These are phyloP conservation scores for Amblyteles armatorius DNA, from an alignment of 2,888 invertebrate genomes.

Conservation along the genomic window DNA sequence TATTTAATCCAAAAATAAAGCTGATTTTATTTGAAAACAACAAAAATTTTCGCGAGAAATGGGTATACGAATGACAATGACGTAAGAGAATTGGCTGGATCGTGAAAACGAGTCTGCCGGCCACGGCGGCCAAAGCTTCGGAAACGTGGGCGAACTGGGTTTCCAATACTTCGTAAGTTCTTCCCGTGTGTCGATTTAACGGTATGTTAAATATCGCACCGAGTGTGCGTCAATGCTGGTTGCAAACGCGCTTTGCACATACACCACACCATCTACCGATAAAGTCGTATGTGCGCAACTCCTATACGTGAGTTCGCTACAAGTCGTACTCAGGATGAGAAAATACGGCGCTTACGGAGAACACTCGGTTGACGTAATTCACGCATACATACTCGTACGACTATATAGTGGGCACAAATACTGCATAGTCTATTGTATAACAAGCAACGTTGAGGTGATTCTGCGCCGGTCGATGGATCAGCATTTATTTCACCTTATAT, in stretches of 20 bases:
- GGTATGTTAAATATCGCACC: constrained; percentile 48
- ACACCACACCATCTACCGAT: constrained; percentile 23
- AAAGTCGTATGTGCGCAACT: constrained; percentile 38
- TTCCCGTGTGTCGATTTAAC: constrained; percentile 57
- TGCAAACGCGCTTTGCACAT: constrained; percentile 14
- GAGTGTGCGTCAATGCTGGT: constrained; percentile 33
- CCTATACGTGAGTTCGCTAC: constrained; percentile 28
- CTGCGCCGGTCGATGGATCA: too few species aligned
- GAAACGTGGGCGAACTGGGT: constrained; percentile 62
- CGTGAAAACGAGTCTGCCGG: constrained; percentile 11
- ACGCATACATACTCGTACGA: constrained; percentile 19
- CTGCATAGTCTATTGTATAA: not conserved
- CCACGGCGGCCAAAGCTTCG: constrained; percentile 28
- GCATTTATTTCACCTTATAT: constrained; percentile 49
- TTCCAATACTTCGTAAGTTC: constrained; percentile 46
- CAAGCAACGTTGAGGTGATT: constrained; percentile 19
- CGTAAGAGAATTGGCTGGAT: constrained; percentile 31
- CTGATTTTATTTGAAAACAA: not conserved
- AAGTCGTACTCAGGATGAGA: constrained; percentile 50
- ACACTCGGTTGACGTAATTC: constrained; percentile 47
- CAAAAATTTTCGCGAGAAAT: not conserved
- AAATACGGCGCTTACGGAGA: constrained; percentile 46
- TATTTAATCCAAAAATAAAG: not conserved
- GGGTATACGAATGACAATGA: constrained; percentile 4
- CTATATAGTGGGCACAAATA: not conserved